A percentile compares a stretch with the other conserved stretches of the same genome.
phyloP scores from a whole-genome alignment of 1,140 invertebrate species.

The Galendromus occidentalis region DNA sequence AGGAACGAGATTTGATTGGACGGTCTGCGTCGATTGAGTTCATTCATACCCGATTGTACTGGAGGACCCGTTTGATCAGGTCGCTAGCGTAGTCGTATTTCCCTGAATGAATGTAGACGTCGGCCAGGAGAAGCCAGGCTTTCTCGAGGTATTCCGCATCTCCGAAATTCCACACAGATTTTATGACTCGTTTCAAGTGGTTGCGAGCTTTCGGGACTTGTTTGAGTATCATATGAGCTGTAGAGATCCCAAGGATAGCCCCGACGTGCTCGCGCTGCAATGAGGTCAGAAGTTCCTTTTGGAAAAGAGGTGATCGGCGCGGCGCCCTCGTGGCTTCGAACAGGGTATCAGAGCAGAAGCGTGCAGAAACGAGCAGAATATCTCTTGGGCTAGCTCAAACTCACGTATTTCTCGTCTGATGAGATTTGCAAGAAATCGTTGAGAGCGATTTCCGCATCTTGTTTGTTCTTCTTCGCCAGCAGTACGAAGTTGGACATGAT shows the following conservation, averaged over 20 bases:
- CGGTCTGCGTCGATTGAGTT: not conserved
- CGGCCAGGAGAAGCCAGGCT: slow-evolving; percentile 76
- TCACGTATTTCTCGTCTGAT: slow-evolving; percentile 36
- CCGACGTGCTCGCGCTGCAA: slow-evolving; percentile 47
- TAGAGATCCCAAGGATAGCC: slow-evolving; percentile 68
- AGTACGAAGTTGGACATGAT: slow-evolving; percentile 61
- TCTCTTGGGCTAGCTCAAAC: slow-evolving; percentile 12
- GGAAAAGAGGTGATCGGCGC: too few species aligned
- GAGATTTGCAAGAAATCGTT: slow-evolving; percentile 55
- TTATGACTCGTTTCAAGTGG: slow-evolving; percentile 69
- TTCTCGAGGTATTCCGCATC: slow-evolving; percentile 87
- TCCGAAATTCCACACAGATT: slow-evolving; percentile 69
- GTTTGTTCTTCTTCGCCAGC: slow-evolving; percentile 62
- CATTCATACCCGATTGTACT: slow-evolving; percentile 50
- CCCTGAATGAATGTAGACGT: slow-evolving; percentile 65
- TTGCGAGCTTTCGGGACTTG: slow-evolving; percentile 69
- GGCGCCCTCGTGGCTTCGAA: not conserved
- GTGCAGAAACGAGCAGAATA: slow-evolving; percentile 4
- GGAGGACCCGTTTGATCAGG: slow-evolving; percentile 51
- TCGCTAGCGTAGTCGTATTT: slow-evolving; percentile 71
- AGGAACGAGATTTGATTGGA: not conserved
- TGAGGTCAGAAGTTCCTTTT: too few species aligned
- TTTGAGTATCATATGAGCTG: slow-evolving; percentile 60
- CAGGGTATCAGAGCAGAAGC: not conserved
- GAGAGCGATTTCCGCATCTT: slow-evolving; percentile 58